These are phyloP conservation scores for Homarus americanus DNA, from an alignment of 1,140 invertebrate species.

Conservation along the genomic window DNA sequence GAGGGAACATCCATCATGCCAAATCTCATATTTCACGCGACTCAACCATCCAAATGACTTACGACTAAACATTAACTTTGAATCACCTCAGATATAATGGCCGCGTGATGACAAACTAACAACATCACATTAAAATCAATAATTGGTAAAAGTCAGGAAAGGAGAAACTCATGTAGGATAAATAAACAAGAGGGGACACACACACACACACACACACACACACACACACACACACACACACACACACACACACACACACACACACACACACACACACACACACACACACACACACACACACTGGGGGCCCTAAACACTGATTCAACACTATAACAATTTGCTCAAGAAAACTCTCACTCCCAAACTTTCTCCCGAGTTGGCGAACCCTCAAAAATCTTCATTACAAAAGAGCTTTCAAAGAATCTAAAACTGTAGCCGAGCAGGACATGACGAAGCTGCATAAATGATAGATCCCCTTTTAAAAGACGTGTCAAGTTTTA, in stretches of 20 bases:
- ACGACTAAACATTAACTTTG: too few relatives aligned
- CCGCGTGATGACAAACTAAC: too few relatives aligned
- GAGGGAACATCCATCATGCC: too few relatives aligned
- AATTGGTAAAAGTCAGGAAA: background rate
- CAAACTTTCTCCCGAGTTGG: conserved; percentile 48
- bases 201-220: background rate
- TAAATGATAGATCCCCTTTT: conserved; percentile 67
- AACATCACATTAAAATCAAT: too few relatives aligned
- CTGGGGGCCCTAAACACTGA: background rate
- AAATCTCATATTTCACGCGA: too few relatives aligned
- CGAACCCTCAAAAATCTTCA: conserved; percentile 51
- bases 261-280: too few relatives aligned
- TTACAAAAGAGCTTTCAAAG: conserved; percentile 66
- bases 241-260: too few relatives aligned
- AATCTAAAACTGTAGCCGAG: conserved; percentile 38
- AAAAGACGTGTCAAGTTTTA: conserved; percentile 71
- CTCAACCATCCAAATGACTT: too few relatives aligned
- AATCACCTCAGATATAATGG: too few relatives aligned
- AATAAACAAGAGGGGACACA: background rate
- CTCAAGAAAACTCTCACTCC: background rate
- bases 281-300: too few relatives aligned
- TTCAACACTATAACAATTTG: conserved; percentile 14
- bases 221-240: too few relatives aligned
- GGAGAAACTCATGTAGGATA: background rate
- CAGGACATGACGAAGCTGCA: conserved; percentile 39